These are phyloP conservation scores for Hippopotamus amphibius DNA, from an alignment of 2,113 vertebrate species.

Conservation along the genomic window DNA sequence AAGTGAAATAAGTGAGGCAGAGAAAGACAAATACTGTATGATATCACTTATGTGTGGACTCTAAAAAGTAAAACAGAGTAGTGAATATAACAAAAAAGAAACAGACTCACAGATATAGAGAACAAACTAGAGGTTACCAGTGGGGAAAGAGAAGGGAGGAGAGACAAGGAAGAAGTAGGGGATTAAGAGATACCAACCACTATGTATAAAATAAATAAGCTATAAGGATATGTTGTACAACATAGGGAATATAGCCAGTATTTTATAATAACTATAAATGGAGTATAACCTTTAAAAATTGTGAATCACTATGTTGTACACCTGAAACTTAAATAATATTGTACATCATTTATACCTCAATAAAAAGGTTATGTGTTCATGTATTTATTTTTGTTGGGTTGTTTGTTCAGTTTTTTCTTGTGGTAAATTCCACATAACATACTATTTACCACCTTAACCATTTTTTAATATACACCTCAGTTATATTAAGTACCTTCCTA, in stretches of 20 bases:
- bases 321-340: neutral
- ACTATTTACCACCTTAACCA: neutral
- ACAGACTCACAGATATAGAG: neutral
- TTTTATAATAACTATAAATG: neutral
- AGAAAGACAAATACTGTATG: neutral
- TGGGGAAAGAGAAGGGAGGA: no score
- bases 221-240: neutral
- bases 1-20: neutral
- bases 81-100: neutral
- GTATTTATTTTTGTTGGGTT: neutral
- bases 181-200: neutral
- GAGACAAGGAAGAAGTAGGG: neutral
- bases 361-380: neutral
- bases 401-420: neutral
- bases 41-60: neutral
- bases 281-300: neutral
- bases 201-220: neutral
- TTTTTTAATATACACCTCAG: neutral
- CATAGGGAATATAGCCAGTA: neutral
- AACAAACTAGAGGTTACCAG: neutral
- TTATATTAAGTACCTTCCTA: neutral
- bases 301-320: neutral
- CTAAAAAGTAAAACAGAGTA: neutral
- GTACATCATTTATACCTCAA: neutral
- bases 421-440: neutral